Percentiles rank a stretch among this genome's conserved stretches.
Conservation (phyloP, 2,113 vertebrate genomes). For the Myxocyprinus asiaticus region DNA sequence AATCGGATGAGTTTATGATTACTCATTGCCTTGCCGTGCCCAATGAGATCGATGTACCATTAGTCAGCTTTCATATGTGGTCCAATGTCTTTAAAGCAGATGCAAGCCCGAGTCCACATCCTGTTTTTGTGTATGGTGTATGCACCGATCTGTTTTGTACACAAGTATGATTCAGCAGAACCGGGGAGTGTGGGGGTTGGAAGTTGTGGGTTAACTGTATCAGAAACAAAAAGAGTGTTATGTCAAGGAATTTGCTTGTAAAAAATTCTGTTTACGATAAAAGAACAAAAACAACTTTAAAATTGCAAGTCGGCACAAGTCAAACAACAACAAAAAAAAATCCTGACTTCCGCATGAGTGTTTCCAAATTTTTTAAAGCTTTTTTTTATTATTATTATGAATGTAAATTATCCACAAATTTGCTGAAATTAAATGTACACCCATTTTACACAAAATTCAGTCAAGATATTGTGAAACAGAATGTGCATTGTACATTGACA, state of each 20-base stretch:
- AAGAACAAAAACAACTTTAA: background rate
- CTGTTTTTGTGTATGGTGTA: constrained; percentile 53
- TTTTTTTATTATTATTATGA: too few relatives aligned
- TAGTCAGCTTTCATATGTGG: constrained; percentile 20
- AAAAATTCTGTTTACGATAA: background rate
- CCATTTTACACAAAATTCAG: too few relatives aligned
- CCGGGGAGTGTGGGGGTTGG: background rate
- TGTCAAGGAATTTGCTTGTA: background rate
- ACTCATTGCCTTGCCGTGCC: constrained; percentile 13
- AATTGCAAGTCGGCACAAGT: too few relatives aligned
- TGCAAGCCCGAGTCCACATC: constrained; percentile 45
- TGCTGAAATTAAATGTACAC: too few relatives aligned
- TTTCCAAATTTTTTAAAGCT: too few relatives aligned
- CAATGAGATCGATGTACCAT: constrained; percentile 27
- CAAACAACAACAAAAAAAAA: too few relatives aligned
- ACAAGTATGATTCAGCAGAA: constrained; percentile 42
- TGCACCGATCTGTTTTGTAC: constrained; percentile 50
- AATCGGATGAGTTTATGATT: constrained; percentile 34
- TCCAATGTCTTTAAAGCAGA: constrained; percentile 14
- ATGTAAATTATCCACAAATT: too few relatives aligned
- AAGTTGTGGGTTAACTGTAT: constrained; percentile 4
- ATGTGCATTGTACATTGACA: too few relatives aligned
- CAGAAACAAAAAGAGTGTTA: constrained; percentile 14
- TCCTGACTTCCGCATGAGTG: too few relatives aligned
- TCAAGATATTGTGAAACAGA: too few relatives aligned